phyloP scores from a whole-genome alignment of 2,797 vertebrate genomes.

The Leptodactylus fallax region DNA sequence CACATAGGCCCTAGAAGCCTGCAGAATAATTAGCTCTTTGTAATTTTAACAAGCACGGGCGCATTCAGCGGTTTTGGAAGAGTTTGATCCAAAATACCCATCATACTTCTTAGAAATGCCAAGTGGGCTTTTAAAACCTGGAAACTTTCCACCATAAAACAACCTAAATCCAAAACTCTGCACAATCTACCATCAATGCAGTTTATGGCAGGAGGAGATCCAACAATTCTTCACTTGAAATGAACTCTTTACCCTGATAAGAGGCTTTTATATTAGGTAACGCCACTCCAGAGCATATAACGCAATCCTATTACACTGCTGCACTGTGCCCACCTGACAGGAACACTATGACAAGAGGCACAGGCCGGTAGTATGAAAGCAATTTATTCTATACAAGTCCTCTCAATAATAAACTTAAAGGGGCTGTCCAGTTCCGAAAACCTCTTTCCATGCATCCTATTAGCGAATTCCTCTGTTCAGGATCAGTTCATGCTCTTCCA shows the following conservation, averaged over 20 bases:
- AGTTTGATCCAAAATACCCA: slow-evolving; percentile 32
- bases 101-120: slow-evolving; percentile 42
- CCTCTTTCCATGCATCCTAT: no score
- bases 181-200: background rate
- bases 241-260: background rate
- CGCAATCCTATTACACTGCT: background rate
- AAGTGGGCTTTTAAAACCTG: slow-evolving; percentile 48
- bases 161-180: background rate
- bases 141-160: slow-evolving; percentile 32
- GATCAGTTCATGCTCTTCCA: no score
- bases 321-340: background rate
- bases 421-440: no score
- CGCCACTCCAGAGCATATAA: background rate
- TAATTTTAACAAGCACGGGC: slow-evolving; percentile 40
- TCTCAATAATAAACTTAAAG: background rate
- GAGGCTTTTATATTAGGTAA: background rate
- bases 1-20: background rate
- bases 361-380: background rate
- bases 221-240: background rate
- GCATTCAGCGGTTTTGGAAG: slow-evolving; percentile 46
- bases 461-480: no score
- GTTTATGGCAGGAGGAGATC: background rate
- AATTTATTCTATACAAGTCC: background rate
- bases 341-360: background rate
- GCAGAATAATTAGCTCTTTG: slow-evolving; percentile 55